Base-by-base conservation (phyloP, 2,797 vertebrate species). In the Molothrus ater region DNA sequence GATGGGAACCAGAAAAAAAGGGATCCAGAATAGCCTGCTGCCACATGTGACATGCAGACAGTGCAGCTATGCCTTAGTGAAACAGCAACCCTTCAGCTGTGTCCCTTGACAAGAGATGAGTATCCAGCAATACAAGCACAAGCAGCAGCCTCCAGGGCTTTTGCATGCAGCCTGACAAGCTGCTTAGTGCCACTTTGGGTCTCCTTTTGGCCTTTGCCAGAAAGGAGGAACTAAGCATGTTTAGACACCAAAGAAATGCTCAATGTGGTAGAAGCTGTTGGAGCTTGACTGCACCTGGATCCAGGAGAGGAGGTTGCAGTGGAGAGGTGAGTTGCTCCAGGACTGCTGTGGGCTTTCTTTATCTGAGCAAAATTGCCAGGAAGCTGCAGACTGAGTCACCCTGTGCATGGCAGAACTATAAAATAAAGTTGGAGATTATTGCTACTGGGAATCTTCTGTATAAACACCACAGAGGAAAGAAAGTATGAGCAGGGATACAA, bases 231-330 rank as follows among this genome's bases (percentile, higher is more conserved):
- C 40, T 25, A 32, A 42, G 11, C 8, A 10, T 28, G 53, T 36
- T 60, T 42, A 65, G 47, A 69, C 21, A 50, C 8, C 2, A 2
- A 70, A 81, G 69, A 70, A 51, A 14, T 7, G 26, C 9, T 65
- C 6, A 7, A 2, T 42, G 48, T 42, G 0, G 0, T 28, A 53
- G 21, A 11, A 2, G 3, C 14, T 54, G 22, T 3, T 22, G 42
- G 63, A 25, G 14, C n/a, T 32, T 53, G 73, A 15, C 45, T 66
- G 45, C 1, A 1, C 31, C 48, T 60, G 42, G 22, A 38, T 36
- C 28, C 57, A 45, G 43, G 20, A 38, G 9, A 63, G 34, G 15
- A 66, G 26, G 20, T 8, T 66, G 17, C 31, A 19, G 13, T 9
- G 36, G 48, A 74, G 17, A 71, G 13, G 12, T 61, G 13, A 38